Evolutionary conservation across 2,113 vertebrate genomes (phyloP), one percentile per base, ranked within the genome.

Genomic region (Pelobates fuscus): DNA sequence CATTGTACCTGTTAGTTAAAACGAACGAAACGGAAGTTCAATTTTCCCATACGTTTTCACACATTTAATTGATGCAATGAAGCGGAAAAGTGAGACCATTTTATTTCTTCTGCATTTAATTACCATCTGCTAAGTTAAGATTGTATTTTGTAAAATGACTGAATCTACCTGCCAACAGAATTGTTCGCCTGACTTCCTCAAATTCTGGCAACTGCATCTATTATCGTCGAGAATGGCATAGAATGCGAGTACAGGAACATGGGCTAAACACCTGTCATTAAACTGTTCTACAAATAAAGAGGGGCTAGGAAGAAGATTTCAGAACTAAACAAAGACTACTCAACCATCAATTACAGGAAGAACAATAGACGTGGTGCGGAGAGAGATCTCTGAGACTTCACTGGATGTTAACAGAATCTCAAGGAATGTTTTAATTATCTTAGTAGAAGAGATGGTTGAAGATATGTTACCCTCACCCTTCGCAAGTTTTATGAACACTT

Each of bases 101-200:
- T 86, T 83, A 86, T 85, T 86, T 86, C 78, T 86, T 85, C 84
- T 85, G 79, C 84, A 81, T 83, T 86, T 88, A 87, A 87, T 86
- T 88, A 83, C 87, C 85, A 86, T 86, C 86, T 86, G 84, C 83
- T 86, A 83, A 81, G 81, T 82, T 77, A 80, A 83, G 82, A 84
- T 86, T 86, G 83, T 80, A 78, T 87, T 86, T 83, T 82, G 82
- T 86, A 80, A 86, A 86, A 81, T 83, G 82, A 65, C 80, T 81
- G 78, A 68, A 71, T 80, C 77, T 86, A 84, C 82, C 82, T 88
- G 85, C 84, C 85, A 87, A 84, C 82, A 82, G 81, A 85, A 83
- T 86, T 84, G 86, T 83, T 83, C 49, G 82, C 82, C 81, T 79
- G 80, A 84, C 82, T 86, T 87, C 78, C 71, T 82, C 78, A 76